Base-by-base conservation (phyloP, 2,888 invertebrate species). In the Ceramica pisi region DNA sequence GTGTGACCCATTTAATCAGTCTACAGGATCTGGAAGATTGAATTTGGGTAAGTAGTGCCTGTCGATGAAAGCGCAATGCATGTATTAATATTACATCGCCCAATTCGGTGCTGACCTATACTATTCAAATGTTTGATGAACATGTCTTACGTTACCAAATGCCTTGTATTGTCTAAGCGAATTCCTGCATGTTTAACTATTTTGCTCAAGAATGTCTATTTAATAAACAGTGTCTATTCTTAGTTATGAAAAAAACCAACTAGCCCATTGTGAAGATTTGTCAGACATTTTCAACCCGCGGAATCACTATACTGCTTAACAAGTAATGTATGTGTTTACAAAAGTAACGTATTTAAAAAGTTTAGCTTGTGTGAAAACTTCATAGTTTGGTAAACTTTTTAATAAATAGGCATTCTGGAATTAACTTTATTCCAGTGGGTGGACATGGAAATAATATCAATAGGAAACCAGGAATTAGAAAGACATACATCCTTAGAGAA, bases 211-310 rank as follows among this genome's bases (percentile, higher is more conserved):
- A 68, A 19, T 46, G 44, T 5, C 19, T 41, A 48, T 62, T 60
- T 57, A 46, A 51, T 21, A 26, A 31, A 26, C 31, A 59, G 14
- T 23, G n/a, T 14, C 8, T 31, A 38, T 38, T 38, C 44, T 26
- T 31, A 57, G 23, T 48, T 53, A 12, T 62, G 23, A n/a, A 21
- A 67, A 60, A 68, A 75, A 67, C 16, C 8, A 19, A 63, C 7
- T 3, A n/a, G 60, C n/a, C 23, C 73, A 46, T 55, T 64, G 53
- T 19, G 23, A 64, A 41, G 51, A 71, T 76, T 61, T 21, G 41
- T 14, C 14, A 5, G 0, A 14, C 41, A 41, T 41, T 41, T 14
- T 41, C 14, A 41, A 41, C 14, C 4, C 0, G 41, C 38, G 38
- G 10, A 12, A 41, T 41, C 16, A 41, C 41, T 41, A 31, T 38